These are phyloP conservation scores for Zaprionus ornatus DNA, from an alignment of 1,140 invertebrate genomes.

Conservation along the genomic window DNA sequence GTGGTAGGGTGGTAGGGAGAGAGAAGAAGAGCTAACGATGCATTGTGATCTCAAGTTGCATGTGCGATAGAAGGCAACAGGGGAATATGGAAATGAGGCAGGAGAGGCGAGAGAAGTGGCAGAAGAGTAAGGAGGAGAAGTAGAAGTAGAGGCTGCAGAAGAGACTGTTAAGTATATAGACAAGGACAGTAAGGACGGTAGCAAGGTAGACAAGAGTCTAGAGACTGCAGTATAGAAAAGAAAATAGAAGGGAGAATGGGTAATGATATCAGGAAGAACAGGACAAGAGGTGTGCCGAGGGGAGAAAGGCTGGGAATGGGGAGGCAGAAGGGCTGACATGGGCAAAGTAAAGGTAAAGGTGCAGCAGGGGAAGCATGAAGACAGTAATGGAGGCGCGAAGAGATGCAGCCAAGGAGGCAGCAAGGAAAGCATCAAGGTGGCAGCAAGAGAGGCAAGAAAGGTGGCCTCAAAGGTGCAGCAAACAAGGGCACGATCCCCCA, in stretches of 20 bases:
- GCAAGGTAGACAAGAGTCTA: background rate
- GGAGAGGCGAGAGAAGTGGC: background rate
- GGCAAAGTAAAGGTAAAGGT: background rate
- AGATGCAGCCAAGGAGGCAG: too few species aligned
- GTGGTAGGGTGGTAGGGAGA: background rate
- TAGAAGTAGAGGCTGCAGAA: background rate
- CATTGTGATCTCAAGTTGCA: constrained; percentile 17
- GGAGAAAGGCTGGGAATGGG: too few species aligned
- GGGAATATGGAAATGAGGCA: background rate
- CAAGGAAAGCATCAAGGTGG: too few species aligned
- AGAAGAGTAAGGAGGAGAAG: background rate
- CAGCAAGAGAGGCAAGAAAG: background rate
- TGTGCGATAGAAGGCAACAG: background rate
- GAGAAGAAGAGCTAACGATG: constrained; percentile 33
- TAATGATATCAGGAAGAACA: background rate
- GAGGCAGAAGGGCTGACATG: background rate
- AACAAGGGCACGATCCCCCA: background rate
- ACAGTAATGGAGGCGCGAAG: too few species aligned
- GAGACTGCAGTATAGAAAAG: too few species aligned
- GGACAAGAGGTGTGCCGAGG: background rate
- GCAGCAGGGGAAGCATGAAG: too few species aligned
- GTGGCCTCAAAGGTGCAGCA: background rate
- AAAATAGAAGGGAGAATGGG: too few species aligned
- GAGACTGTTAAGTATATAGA: background rate
- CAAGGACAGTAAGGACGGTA: background rate